Evolutionary conservation across 2,888 invertebrate genomes (phyloP), one percentile per base, ranked within the genome.

Genomic region (Stenolophus ochropezus): DNA sequence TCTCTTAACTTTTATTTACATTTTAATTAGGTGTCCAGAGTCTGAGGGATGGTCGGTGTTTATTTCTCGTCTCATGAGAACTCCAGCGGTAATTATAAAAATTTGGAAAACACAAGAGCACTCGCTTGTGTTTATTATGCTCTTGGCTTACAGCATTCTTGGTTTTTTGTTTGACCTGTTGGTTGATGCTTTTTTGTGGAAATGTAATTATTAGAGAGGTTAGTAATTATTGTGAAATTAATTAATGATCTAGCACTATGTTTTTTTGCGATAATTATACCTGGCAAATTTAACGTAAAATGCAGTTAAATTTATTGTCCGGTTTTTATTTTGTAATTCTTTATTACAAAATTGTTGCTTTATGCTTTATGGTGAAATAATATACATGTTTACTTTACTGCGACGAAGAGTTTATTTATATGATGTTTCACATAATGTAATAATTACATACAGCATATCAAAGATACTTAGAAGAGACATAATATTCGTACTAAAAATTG

Each of bases 21-120:
- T 23, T 49, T 11, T 73, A 73, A 73, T 73, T 73, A 73, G 73
- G 20, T 51, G 47, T 73, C 47, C 23, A 76, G 53, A 18, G 23
- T 33, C 21, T 20, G 42, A 49, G 73, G 73, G 73, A 27, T 73
- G 33, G 58, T 18, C 20, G 14, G 33, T 56, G 33, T 77, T 77
- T 77, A 77, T 77, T 77, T 77, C 18, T 42, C 33, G 21, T 6
- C 21, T 56, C 61, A 47, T 77, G 77, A 61, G 77, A 77, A 77
- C 77, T 61, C 47, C 8, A 5, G 20, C 20, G 18, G 77, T 77
- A 77, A 77, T 77, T 77, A 77, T 77, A 77, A 77, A 77, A 77
- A 77, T 77, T 77, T 61, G 42, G 77, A 77, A 77, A 77, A 77
- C 25, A 14, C 27, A 25, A 61, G 61, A 61, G 16, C 21, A 20